Evolutionary conservation across 2,797 vertebrate species (phyloP).

Genomic region (Oryzias sinensis): DNA sequence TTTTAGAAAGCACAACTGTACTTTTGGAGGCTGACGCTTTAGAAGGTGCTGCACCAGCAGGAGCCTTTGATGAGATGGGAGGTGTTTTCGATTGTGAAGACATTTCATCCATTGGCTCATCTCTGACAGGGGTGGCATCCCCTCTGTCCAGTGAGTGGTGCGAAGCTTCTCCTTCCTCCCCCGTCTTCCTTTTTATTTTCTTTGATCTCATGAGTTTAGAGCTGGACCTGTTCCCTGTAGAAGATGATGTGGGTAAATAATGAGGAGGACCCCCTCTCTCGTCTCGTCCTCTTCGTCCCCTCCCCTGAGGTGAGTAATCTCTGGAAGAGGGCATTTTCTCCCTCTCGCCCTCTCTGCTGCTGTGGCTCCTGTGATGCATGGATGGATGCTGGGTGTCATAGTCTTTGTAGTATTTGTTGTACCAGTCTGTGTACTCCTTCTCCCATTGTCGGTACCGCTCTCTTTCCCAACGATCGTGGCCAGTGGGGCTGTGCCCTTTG

Average conservation of each 20-base stretch:
- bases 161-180: conserved; percentile 86
- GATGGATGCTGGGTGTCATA: conserved; percentile 70
- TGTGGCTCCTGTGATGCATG: conserved; percentile 56
- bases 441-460: conserved; percentile 94
- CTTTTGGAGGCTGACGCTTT: conserved; percentile 67
- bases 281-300: conserved; percentile 83
- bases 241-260: conserved; percentile 57
- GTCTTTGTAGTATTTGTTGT: conserved; percentile 92
- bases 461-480: conserved; percentile 89
- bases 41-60: conserved; percentile 5
- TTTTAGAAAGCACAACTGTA: conserved; percentile 78
- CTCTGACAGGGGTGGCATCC: conserved; percentile 94
- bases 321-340: conserved; percentile 82
- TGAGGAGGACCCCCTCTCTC: conserved; percentile 55
- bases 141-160: conserved; percentile 84
- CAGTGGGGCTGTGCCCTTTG: conserved; percentile 77
- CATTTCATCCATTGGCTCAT: conserved; percentile 94
- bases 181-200: conserved; percentile 89
- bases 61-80: conserved; percentile 52
- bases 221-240: conserved; percentile 57
- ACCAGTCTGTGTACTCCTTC: conserved; percentile 93
- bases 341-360: conserved; percentile 68
- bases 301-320: conserved; percentile 87
- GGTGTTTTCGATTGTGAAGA: conserved; percentile 53
- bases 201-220: conserved; percentile 85